Percentiles rank a stretch among this genome's conserved stretches.
These are phyloP conservation scores for Melolontha melolontha DNA, from an alignment of 2,888 invertebrate species.

Conservation along the genomic window DNA sequence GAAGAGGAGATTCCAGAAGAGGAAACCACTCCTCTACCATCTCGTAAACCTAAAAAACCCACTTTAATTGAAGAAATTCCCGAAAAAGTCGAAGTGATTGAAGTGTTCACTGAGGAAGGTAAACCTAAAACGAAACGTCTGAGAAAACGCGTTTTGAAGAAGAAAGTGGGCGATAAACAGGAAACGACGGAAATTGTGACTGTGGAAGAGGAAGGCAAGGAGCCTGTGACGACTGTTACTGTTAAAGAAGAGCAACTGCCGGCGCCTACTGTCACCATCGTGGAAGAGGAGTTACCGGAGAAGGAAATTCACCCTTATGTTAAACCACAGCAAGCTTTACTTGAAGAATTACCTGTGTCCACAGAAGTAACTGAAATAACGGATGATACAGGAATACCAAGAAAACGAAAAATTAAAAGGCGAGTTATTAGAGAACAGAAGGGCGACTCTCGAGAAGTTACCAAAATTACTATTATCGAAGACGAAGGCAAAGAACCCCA, in stretches of 20 bases:
- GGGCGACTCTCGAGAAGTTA: constrained; percentile 50
- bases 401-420: constrained; percentile 51
- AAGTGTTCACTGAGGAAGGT: constrained; percentile 54
- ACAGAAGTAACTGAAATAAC: constrained; percentile 45
- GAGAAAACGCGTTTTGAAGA: too few relatives aligned
- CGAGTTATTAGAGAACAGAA: constrained; percentile 56
- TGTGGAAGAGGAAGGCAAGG: constrained; percentile 18
- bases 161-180: constrained; percentile 52
- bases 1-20: constrained; percentile 50
- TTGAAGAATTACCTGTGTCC: constrained; percentile 51
- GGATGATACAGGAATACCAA: constrained; percentile 46
- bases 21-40: constrained; percentile 45
- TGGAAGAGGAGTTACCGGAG: too few relatives aligned
- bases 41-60: constrained; percentile 47
- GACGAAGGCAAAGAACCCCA: constrained; percentile 53
- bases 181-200: constrained; percentile 49
- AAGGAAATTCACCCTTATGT: too few relatives aligned
- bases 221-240: neutral
- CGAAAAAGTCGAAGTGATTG: constrained; percentile 53
- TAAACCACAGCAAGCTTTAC: too few relatives aligned
- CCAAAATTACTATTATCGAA: constrained; percentile 49
- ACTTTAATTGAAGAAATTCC: constrained; percentile 52
- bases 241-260: too few relatives aligned
- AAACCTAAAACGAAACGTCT: constrained; percentile 49
- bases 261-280: too few relatives aligned